Evolutionary conservation across 1,140 invertebrate species (phyloP).

Genomic region (Trypoxylus dichotomus): DNA sequence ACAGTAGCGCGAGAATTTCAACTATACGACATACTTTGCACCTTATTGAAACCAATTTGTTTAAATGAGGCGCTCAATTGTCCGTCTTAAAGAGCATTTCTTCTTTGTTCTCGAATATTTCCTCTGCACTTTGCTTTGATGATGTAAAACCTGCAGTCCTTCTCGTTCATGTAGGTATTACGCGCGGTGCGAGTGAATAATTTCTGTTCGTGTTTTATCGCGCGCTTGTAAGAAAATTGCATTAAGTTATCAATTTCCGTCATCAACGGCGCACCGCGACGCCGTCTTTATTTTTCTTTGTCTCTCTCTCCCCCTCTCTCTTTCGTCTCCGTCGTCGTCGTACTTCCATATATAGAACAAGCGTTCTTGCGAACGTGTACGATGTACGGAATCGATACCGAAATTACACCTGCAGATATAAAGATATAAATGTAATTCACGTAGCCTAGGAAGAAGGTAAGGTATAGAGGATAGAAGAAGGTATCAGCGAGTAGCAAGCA

Average conservation of each 20-base stretch:
- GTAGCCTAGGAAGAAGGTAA: not conserved
- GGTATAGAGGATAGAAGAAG: not conserved
- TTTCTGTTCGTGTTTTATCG: constrained; percentile 10
- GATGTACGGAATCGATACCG: not conserved
- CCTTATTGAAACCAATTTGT: no score
- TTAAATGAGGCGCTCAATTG: no score
- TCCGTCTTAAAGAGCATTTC: no score
- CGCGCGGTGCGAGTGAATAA: not conserved
- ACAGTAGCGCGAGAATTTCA: no score
- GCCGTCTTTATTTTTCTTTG: not conserved
- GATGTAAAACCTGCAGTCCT: no score
- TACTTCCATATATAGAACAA: not conserved
- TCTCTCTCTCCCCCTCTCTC: not conserved
- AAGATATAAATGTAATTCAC: constrained; percentile 29
- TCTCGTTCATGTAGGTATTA: no score
- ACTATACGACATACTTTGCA: no score
- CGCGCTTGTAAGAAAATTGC: constrained; percentile 7
- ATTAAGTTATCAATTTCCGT: constrained; percentile 22
- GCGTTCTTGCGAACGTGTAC: not conserved
- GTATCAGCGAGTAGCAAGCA: not conserved
- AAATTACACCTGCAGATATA: constrained; percentile 30
- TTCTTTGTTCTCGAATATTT: no score
- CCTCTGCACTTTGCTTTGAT: no score
- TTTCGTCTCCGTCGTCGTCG: not conserved
- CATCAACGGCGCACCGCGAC: not conserved